phyloP scores from a whole-genome alignment of 2,888 invertebrate genomes.

The Hanleya hanleyi region DNA sequence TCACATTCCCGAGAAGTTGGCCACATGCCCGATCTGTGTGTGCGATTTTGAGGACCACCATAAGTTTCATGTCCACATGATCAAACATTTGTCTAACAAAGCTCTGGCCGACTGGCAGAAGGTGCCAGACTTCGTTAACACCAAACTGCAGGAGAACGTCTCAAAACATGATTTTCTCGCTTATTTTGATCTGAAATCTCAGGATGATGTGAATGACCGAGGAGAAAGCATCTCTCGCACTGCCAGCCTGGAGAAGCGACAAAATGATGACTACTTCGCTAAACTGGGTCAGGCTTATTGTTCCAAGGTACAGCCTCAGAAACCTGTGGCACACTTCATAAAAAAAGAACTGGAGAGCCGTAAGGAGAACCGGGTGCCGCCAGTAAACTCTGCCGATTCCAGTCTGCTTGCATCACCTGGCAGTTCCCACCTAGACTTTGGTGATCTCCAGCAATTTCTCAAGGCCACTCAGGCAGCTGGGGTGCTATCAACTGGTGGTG shows the following conservation, averaged over 20 bases:
- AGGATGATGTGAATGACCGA: constrained; percentile 34
- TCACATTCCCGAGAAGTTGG: constrained; percentile 60
- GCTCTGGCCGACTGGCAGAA: constrained; percentile 71
- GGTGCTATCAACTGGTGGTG: too few relatives aligned
- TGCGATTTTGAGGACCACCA: constrained; percentile 79
- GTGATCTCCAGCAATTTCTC: too few relatives aligned
- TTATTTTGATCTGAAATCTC: constrained; percentile 80
- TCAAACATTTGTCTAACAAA: constrained; percentile 60
- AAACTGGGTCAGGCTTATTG: constrained; percentile 46
- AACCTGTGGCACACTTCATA: not conserved
- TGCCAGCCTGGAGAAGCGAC: constrained; percentile 11
- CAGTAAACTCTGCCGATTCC: not conserved
- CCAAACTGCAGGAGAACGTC: constrained; percentile 37
- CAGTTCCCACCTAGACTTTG: too few relatives aligned
- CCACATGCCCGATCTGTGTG: constrained; percentile 68
- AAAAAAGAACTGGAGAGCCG: not conserved
- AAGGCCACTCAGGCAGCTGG: too few relatives aligned
- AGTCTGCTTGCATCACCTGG: too few relatives aligned
- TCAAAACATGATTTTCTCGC: constrained; percentile 86
- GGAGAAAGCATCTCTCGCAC: constrained; percentile 71
- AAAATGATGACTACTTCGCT: constrained; percentile 57
- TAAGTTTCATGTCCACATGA: constrained; percentile 62
- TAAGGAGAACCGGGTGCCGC: not conserved
- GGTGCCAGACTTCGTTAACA: constrained; percentile 62
- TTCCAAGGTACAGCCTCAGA: not conserved